A percentile compares a stretch with the other conserved stretches of the same genome.
These are phyloP conservation scores for Epinotia brunnichana DNA, from an alignment of 2,888 invertebrate genomes.

Conservation along the genomic window DNA sequence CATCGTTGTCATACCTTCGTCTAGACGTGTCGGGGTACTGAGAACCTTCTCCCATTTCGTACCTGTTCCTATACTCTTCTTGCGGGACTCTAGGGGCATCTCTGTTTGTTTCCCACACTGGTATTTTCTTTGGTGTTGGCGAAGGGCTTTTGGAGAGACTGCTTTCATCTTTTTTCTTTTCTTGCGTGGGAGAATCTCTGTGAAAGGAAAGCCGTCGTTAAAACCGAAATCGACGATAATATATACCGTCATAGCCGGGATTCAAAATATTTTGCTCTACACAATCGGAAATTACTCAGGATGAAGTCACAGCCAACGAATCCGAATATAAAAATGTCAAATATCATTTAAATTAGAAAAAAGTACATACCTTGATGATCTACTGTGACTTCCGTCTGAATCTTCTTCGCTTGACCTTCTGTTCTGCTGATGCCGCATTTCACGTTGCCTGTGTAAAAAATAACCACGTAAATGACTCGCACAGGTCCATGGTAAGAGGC, in stretches of 20 bases:
- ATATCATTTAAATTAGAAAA: constrained; percentile 6
- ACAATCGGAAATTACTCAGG: not conserved
- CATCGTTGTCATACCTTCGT: constrained; percentile 44
- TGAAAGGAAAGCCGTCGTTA: constrained; percentile 1
- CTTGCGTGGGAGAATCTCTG: constrained; percentile 66
- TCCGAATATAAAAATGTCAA: no score
- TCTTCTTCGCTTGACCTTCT: constrained; percentile 78
- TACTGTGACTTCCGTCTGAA: constrained; percentile 68
- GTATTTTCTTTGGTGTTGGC: constrained; percentile 60
- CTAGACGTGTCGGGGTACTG: constrained; percentile 48
- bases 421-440: constrained; percentile 88
- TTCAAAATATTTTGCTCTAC: no score
- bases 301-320: no score
- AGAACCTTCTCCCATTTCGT: constrained; percentile 53
- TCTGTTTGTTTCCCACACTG: constrained; percentile 64
- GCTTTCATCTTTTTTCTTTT: constrained; percentile 57
- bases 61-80: constrained; percentile 48
- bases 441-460: constrained; percentile 87
- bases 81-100: constrained; percentile 49
- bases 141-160: constrained; percentile 66
- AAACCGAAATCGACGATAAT: not conserved
- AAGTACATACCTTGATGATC: constrained; percentile 63
- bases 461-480: not conserved
- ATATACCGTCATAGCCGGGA: no score
- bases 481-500: no score